phyloP scores from a whole-genome alignment of 2,113 vertebrate genomes.

The Epinephelus fuscoguttatus region DNA sequence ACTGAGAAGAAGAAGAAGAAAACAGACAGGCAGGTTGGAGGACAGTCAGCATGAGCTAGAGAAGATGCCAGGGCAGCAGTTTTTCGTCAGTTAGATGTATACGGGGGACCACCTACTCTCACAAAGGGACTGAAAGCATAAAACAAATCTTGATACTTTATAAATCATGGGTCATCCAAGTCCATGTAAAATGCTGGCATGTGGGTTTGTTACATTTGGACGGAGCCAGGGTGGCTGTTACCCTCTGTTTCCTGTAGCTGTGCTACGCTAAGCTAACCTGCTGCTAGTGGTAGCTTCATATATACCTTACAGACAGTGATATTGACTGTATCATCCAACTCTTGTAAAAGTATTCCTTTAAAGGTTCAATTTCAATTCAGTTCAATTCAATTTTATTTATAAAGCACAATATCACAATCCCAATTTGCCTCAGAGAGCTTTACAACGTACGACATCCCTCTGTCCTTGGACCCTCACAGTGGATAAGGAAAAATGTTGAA shows the following conservation, averaged over 20 bases:
- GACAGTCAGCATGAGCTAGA: neutral
- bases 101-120: conserved; percentile 18
- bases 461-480: too few relatives aligned
- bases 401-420: too few relatives aligned
- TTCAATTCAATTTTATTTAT: too few relatives aligned
- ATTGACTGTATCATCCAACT: neutral
- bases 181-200: neutral
- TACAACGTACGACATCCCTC: too few relatives aligned
- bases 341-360: neutral
- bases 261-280: neutral
- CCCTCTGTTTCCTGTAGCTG: neutral
- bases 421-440: too few relatives aligned
- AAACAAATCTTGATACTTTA: conserved; percentile 5
- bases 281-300: neutral
- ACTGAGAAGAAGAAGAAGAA: conserved; percentile 33
- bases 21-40: conserved; percentile 45
- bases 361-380: too few relatives aligned
- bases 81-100: conserved; percentile 17
- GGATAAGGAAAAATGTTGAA: too few relatives aligned
- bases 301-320: neutral
- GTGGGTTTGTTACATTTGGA: neutral
- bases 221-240: neutral
- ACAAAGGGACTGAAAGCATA: neutral
- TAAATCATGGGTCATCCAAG: neutral
- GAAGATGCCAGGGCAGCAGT: conserved; percentile 30